Evolutionary conservation across 1,140 invertebrate genomes (phyloP), one percentile per base, ranked within the genome.

Genomic region (Bombus pyrosoma): DNA sequence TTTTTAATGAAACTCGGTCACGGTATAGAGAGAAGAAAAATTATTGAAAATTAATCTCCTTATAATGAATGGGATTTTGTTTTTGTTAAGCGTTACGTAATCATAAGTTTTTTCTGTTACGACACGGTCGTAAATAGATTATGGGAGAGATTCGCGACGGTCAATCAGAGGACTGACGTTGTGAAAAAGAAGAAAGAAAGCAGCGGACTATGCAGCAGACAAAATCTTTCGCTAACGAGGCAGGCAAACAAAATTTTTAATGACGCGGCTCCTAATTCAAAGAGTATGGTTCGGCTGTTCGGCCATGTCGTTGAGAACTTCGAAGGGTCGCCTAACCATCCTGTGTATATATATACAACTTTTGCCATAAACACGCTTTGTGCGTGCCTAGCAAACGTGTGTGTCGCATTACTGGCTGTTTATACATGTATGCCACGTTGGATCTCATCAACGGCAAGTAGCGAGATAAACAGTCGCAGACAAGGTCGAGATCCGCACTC

Each of bases 391-490:
- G 13, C 8, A n/a, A 18, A n/a, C 73, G 28, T 22, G 34, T 78
- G 82, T 78, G 72, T 85, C 77, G 32, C 22, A 25, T 81, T 81
- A 81, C 68, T 15, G 18, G 3, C n/a, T 66, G 83, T 85, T 85
- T 73, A 62, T 22, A 71, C 53, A 43, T 43, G 76, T 62, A 62
- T 18, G 72, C 22, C 13, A 32, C 39, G 53, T 80, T 10, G 57
- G 59, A 66, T 75, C 79, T 86, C 81, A 87, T 85, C 78, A 86
- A 83, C 78, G 73, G 37, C 77, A 75, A 83, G 83, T 81, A 74
- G 81, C 81, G 83, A 81, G 87, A 89, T 89, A 89, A 89, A 89
- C 83, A 90, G 74, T 39, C 66, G 47, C 41, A 68, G 86, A 71
- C 69, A 41, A 72, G 77, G 62, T 81, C 41, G 37, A 81, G 66